Evolutionary conservation across 2,888 invertebrate genomes (phyloP).

Genomic region (Thymelicus lineola): DNA sequence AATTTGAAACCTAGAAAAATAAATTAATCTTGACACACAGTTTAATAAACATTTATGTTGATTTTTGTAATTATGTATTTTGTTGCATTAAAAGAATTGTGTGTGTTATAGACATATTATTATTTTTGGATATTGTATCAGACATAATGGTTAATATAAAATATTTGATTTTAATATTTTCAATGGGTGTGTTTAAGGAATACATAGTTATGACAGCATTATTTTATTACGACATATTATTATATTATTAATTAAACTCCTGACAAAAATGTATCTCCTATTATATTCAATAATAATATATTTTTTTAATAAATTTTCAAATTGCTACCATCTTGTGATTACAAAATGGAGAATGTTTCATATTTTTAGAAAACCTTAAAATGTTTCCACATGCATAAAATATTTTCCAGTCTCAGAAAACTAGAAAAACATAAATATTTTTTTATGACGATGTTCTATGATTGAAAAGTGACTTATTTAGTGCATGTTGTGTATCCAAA

Average conservation of each 20-base stretch:
- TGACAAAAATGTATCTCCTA: not conserved
- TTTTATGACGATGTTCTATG: not conserved
- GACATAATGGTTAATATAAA: constrained; percentile 3
- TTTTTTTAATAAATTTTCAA: not conserved
- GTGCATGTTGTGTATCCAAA: constrained; percentile 25
- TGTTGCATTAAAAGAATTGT: not conserved
- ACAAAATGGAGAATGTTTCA: not conserved
- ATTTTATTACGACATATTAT: constrained; percentile 4
- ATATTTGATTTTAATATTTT: not conserved
- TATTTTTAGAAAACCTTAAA: not conserved
- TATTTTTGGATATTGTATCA: constrained; percentile 50
- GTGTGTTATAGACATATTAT: constrained; percentile 17
- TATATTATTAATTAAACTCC: not conserved
- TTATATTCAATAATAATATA: not conserved
- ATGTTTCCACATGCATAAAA: not conserved
- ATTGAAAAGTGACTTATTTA: constrained; percentile 6
- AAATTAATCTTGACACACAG: too few relatives aligned
- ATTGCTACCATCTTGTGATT: not conserved
- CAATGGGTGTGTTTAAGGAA: not conserved
- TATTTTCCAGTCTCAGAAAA: too few relatives aligned
- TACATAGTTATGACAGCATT: not conserved
- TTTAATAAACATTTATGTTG: too few relatives aligned
- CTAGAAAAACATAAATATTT: too few relatives aligned
- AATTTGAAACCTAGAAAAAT: too few relatives aligned
- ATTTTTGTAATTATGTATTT: constrained; percentile 7